A percentile compares a stretch with the other conserved stretches of the same genome.
Evolutionary conservation across 2,888 invertebrate genomes (phyloP).

Genomic region (Aromia moschata): DNA sequence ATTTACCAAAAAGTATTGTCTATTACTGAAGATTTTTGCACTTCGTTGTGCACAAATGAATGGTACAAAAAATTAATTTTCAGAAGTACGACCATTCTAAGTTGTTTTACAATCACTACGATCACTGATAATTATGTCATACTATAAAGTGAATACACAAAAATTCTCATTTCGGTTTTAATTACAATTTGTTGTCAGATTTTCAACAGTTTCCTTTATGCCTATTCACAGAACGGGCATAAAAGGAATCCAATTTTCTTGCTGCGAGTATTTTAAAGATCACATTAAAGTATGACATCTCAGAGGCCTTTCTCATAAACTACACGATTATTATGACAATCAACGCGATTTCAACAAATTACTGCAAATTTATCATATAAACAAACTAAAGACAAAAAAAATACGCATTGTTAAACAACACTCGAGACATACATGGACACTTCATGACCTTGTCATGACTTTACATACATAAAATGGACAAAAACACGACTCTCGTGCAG

Average conservation of each 20-base stretch:
- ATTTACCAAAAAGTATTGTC: background rate
- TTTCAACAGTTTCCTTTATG: too few relatives aligned
- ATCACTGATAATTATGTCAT: too few relatives aligned
- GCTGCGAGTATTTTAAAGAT: too few relatives aligned
- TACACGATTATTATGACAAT: too few relatives aligned
- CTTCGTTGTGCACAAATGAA: background rate
- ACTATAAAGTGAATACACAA: too few relatives aligned
- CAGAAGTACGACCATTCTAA: background rate
- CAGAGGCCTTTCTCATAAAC: background rate
- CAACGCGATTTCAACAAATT: conserved; percentile 3
- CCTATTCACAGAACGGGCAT: too few relatives aligned
- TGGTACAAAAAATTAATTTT: background rate
- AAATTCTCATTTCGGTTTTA: too few relatives aligned
- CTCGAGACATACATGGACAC: too few relatives aligned
- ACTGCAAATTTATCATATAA: conserved; percentile 4
- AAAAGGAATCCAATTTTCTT: too few relatives aligned
- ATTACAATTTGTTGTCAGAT: too few relatives aligned
- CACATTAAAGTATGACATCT: background rate
- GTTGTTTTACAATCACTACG: background rate
- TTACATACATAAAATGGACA: too few relatives aligned
- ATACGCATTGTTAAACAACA: background rate
- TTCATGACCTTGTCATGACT: too few relatives aligned
- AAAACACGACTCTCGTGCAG: conserved; percentile 4
- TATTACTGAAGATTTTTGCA: conserved; percentile 9
- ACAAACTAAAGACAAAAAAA: background rate